Evolutionary conservation across 2,888 invertebrate species (phyloP), one percentile per base, ranked within the genome.

Genomic region (Macrophya annulata): DNA sequence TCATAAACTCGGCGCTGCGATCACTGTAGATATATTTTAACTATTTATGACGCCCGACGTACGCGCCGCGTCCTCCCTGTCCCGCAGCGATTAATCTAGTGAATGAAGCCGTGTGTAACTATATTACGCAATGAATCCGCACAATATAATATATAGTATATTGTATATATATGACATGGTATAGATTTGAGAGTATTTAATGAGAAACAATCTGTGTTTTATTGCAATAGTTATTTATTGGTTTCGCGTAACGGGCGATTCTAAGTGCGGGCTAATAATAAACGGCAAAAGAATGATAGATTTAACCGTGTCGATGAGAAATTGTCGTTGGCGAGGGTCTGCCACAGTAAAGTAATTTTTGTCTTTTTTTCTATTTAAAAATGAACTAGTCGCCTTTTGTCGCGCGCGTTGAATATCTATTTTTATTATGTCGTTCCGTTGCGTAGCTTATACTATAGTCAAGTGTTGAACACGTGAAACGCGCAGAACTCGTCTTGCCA

Each of bases 401-500:
- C 62, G 15, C 43, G 21, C 62, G 21, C 59, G 81, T 62, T 21
- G 59, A 62, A 81, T 81, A 40, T 81, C 81, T 81, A 81, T 81
- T 81, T 81, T 62, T 81, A 43, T 62, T 40, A 62, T 5, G 37
- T 21, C 51, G 76, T 3, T n/a, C 25, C 37, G 31, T 25, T 62
- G 37, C 40, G 17, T 21, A 5, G 40, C 31, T 5, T 71, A 15
- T 45, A 37, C 45, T 48, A 48, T 31, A 48, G 31, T 76, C 10
- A 9, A 17, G 17, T 77, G 37, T 37, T 17, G 72, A 45, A 21
- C 72, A 74, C 45, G 72, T 45, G 72, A 74, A 10, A 45, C 45
- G 21, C 45, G 12, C 72, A 37, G 10, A 68, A 17, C 37, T 68
- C 68, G 68, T 68, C 37, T 37, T 68, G 68, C 68, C 37, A 68